A percentile compares a stretch with the other conserved stretches of the same genome.
These are phyloP conservation scores for Sciurus niger DNA, from an alignment of 2,113 vertebrate species.

Conservation along the genomic window DNA sequence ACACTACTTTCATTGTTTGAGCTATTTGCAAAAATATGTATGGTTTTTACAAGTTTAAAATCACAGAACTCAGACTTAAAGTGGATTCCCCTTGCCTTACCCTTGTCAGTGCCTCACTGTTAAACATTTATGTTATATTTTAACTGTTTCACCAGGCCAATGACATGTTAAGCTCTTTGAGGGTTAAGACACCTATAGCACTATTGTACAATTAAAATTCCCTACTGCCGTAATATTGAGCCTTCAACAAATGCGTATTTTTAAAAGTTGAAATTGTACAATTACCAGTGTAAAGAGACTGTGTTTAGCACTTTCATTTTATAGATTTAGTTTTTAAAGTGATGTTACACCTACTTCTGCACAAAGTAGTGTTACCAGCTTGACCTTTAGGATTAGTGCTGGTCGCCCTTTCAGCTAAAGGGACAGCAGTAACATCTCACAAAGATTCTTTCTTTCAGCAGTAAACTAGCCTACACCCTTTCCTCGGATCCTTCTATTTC, in stretches of 20 bases:
- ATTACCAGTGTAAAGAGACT: background rate
- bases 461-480: constrained; percentile 25
- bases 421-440: constrained; percentile 74
- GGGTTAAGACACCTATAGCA: constrained; percentile 3
- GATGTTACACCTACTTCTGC: constrained; percentile 11
- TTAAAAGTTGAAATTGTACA: constrained; percentile 43
- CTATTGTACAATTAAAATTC: constrained; percentile 24
- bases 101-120: background rate
- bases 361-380: background rate
- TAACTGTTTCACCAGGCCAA: constrained; percentile 23
- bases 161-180: constrained; percentile 21
- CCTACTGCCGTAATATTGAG: background rate
- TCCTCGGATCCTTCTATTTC: constrained; percentile 76
- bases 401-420: constrained; percentile 30
- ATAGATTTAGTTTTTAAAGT: constrained; percentile 36
- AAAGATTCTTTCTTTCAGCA: constrained; percentile 79
- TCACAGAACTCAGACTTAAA: constrained; percentile 38
- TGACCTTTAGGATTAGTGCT: constrained; percentile 63
- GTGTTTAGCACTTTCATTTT: background rate
- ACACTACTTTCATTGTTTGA: background rate
- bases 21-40: constrained; percentile 22
- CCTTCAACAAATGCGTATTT: background rate
- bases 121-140: constrained; percentile 48
- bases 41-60: constrained; percentile 19
- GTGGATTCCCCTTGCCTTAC: background rate